These are phyloP conservation scores for Porites evermanni DNA, from an alignment of 92 coral and sea anemone genomes.

Conservation along the genomic window DNA sequence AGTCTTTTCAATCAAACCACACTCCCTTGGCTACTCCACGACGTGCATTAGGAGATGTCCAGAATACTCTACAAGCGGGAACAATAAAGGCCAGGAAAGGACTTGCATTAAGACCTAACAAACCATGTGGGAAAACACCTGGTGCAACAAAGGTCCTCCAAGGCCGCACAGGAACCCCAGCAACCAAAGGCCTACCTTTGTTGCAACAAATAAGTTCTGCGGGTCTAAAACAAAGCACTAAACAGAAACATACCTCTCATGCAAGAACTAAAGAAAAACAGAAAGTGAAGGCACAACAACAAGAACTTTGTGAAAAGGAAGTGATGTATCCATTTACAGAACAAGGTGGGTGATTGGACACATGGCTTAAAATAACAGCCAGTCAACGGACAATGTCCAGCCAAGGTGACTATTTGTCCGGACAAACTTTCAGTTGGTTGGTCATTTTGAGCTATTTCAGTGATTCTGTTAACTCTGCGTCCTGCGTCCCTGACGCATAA, in stretches of 20 bases:
- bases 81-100: slow-evolving; percentile 50
- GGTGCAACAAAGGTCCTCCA: slow-evolving; percentile 40
- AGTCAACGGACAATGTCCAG: too few species aligned
- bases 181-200: slow-evolving; percentile 50
- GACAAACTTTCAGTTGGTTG: too few species aligned
- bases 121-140: slow-evolving; percentile 55
- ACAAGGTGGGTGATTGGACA: slow-evolving; percentile 48
- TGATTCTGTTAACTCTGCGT: too few species aligned
- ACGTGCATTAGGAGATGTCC: slow-evolving; percentile 91
- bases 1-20: slow-evolving; percentile 63
- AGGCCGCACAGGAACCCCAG: slow-evolving; percentile 60
- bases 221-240: slow-evolving; percentile 49
- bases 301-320: slow-evolving; percentile 73
- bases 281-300: slow-evolving; percentile 52
- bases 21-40: slow-evolving; percentile 86
- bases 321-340: slow-evolving; percentile 86
- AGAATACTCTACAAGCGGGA: slow-evolving; percentile 68
- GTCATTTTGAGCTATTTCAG: too few species aligned
- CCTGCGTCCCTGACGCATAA: too few species aligned
- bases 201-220: slow-evolving; percentile 65
- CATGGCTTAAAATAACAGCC: too few species aligned
- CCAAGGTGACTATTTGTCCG: too few species aligned
- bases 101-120: slow-evolving; percentile 49
- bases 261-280: slow-evolving; percentile 37
- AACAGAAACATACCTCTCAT: slow-evolving; percentile 50